phyloP scores from a whole-genome alignment of 1,140 invertebrate genomes.

The Streblospio benedicti region DNA sequence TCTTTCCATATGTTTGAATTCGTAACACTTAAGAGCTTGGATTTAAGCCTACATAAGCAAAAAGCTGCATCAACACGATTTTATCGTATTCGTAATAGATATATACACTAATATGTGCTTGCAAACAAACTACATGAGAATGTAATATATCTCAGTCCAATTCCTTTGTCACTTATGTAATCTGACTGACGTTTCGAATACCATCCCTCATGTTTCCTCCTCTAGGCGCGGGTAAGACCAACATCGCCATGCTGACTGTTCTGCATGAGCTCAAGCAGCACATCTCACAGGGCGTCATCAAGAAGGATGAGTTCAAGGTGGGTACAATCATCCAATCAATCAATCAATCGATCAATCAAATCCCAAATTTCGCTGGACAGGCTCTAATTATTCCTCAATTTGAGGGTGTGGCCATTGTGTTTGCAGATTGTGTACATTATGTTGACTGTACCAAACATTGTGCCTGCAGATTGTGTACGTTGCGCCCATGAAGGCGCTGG shows the following conservation, averaged over 20 bases:
- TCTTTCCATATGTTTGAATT: no score
- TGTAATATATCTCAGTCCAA: no score
- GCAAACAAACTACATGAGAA: no score
- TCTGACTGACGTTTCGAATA: no score
- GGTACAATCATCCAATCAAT: conserved; percentile 12
- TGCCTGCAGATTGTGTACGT: conserved; percentile 83
- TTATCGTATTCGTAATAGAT: no score
- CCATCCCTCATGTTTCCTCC: no score
- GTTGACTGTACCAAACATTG: conserved; percentile 1
- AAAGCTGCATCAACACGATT: no score
- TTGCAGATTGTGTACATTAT: not conserved
- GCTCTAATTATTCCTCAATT: conserved; percentile 2
- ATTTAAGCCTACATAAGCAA: no score
- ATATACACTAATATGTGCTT: no score
- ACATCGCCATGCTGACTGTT: conserved; percentile 89
- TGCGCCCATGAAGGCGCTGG: conserved; percentile 98
- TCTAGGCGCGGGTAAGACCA: conserved; percentile 77
- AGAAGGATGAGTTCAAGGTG: conserved; percentile 89
- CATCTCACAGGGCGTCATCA: conserved; percentile 61
- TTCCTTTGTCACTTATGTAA: no score
- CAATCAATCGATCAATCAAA: not conserved
- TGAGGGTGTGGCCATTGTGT: not conserved
- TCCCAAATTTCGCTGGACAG: not conserved
- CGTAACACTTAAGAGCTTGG: no score
- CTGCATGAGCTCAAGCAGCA: conserved; percentile 82